A percentile compares a stretch with the other conserved stretches of the same genome.
Evolutionary conservation across 2,113 vertebrate genomes (phyloP).

Genomic region (Orthonyx spaldingii): DNA sequence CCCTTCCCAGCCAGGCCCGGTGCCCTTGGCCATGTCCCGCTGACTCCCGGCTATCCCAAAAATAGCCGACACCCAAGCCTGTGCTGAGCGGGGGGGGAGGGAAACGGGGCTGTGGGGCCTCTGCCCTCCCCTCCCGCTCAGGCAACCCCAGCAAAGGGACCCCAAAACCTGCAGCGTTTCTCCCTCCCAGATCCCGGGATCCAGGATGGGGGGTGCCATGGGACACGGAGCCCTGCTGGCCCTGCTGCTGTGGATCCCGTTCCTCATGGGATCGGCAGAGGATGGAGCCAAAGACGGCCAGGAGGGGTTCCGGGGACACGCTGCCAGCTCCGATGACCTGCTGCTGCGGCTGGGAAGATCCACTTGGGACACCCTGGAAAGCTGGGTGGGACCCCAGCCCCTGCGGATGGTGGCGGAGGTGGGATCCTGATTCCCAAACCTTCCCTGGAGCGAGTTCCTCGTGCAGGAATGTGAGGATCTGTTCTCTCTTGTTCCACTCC

Average conservation of each 20-base stretch:
- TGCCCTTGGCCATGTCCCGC: not conserved
- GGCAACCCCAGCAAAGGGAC: not conserved
- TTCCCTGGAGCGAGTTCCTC: no score
- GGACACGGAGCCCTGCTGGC: not conserved
- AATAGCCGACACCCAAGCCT: not conserved
- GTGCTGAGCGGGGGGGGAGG: not conserved
- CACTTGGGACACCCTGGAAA: constrained; percentile 11
- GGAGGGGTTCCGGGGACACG: not conserved
- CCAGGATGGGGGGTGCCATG: not conserved
- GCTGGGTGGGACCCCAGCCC: constrained; percentile 50
- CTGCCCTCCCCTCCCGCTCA: accelerated
- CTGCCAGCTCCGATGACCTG: not conserved
- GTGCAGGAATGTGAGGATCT: accelerated
- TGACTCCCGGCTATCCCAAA: not conserved
- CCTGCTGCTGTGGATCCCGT: not conserved
- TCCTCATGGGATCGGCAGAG: not conserved
- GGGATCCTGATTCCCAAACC: not conserved
- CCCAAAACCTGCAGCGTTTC: not conserved
- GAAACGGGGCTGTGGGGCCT: not conserved
- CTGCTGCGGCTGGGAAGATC: constrained; percentile 37
- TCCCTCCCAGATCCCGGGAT: not conserved
- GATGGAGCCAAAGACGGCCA: not conserved
- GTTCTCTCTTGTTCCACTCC: accelerated
- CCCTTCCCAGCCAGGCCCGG: not conserved
- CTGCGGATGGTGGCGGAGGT: constrained; percentile 54